A percentile compares a stretch with the other conserved stretches of the same genome.
phyloP scores from a whole-genome alignment of 2,797 vertebrate species.

The Cichlasoma orientale region DNA sequence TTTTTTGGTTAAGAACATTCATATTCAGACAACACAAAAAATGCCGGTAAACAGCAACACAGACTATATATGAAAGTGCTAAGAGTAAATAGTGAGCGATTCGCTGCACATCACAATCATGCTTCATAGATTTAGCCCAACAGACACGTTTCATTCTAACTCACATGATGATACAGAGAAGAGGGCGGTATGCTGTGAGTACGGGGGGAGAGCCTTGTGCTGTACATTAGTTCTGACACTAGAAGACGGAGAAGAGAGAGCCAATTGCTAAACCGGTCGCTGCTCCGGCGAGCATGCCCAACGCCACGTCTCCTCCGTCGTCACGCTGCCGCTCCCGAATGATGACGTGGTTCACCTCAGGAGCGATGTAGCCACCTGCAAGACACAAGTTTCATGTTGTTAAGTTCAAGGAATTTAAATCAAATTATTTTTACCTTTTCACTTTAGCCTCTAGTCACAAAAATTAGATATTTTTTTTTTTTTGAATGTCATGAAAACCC shows the following conservation, averaged over 20 bases:
- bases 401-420: background rate
- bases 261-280: constrained; percentile 94
- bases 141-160: constrained; percentile 41
- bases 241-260: constrained; percentile 95
- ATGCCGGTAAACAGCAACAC: background rate
- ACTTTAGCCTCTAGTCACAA: background rate
- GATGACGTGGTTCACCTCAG: constrained; percentile 87
- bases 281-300: constrained; percentile 94
- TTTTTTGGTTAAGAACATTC: constrained; percentile 56
- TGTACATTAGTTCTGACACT: constrained; percentile 46
- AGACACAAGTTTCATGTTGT: background rate
- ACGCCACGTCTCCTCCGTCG: constrained; percentile 86
- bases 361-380: constrained; percentile 84
- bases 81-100: constrained; percentile 41
- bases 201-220: background rate
- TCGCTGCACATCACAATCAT: constrained; percentile 61
- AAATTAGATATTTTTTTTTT: too few species aligned
- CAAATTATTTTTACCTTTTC: background rate
- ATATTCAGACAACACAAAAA: constrained; percentile 45
- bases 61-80: constrained; percentile 67
- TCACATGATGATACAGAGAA: constrained; percentile 56
- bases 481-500: background rate
- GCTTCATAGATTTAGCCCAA: constrained; percentile 43
- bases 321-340: constrained; percentile 89
- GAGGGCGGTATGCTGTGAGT: constrained; percentile 44